These are phyloP conservation scores for Zoanthus solanderi DNA, from an alignment of 92 coral and sea anemone species.

Conservation along the genomic window DNA sequence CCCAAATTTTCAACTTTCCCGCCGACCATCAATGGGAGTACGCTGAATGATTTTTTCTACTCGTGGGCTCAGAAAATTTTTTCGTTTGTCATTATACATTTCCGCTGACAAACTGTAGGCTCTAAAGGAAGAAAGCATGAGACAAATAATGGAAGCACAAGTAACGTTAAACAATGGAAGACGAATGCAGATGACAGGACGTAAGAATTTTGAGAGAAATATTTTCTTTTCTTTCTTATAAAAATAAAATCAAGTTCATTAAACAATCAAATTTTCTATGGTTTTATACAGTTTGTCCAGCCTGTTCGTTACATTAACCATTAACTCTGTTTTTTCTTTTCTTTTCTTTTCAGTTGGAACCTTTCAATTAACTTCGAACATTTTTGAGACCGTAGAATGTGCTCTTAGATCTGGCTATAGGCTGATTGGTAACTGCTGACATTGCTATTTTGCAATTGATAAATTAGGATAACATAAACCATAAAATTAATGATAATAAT, in stretches of 20 bases:
- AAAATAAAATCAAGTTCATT: no score
- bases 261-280: no score
- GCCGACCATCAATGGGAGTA: conserved; percentile 16
- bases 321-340: background rate
- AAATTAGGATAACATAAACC: no score
- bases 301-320: background rate
- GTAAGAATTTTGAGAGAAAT: conserved; percentile 58
- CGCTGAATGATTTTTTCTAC: conserved; percentile 21
- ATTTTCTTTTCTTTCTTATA: background rate
- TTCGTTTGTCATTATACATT: conserved; percentile 11
- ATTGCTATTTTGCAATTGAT: no score
- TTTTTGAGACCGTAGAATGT: conserved; percentile 68
- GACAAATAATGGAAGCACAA: conserved; percentile 33
- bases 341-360: conserved; percentile 77
- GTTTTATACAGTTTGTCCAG: no score
- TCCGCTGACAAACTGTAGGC: conserved; percentile 20
- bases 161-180: conserved; percentile 67
- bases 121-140: background rate
- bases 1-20: conserved; percentile 49
- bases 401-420: conserved; percentile 85
- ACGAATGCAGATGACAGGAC: conserved; percentile 77
- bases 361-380: conserved; percentile 69
- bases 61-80: conserved; percentile 13
- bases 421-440: conserved; percentile 70
- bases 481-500: no score